These are phyloP conservation scores for Andinoacara biseriatus DNA, from an alignment of 2,113 vertebrate genomes.

Conservation along the genomic window DNA sequence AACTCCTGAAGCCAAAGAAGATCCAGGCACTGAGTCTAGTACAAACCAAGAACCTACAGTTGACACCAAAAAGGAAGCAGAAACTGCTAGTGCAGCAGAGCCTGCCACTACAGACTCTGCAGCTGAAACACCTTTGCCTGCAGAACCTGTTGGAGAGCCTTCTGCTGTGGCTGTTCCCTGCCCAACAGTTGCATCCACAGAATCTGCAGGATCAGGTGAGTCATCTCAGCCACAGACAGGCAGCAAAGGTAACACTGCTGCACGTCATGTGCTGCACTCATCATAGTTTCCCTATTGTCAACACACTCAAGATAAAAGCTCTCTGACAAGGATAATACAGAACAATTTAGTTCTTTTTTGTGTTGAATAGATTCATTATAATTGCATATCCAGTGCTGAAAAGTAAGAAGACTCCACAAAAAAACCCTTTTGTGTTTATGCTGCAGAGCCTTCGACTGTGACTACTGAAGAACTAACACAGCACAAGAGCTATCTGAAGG, in stretches of 20 bases:
- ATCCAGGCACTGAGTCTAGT: background rate
- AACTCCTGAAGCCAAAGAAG: constrained; percentile 24
- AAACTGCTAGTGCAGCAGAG: background rate
- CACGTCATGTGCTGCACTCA: background rate
- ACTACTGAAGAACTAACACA: constrained; percentile 86
- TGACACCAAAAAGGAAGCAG: constrained; percentile 2
- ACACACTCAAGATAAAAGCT: background rate
- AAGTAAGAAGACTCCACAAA: background rate
- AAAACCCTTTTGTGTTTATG: constrained; percentile 4
- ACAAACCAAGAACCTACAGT: constrained; percentile 21
- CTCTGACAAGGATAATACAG: background rate
- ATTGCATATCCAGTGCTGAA: background rate
- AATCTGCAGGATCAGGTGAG: constrained; percentile 27
- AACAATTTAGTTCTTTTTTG: background rate
- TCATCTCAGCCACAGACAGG: background rate
- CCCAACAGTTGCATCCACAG: background rate
- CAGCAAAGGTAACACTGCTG: constrained; percentile 50
- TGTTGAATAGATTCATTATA: background rate
- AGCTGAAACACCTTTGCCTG: background rate
- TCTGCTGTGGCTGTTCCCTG: background rate
- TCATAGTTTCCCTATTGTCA: background rate
- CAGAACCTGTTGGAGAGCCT: background rate
- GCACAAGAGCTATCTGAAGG: constrained; percentile 88
- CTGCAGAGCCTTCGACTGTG: constrained; percentile 84
- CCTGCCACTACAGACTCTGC: background rate